Conservation (phyloP, 2,113 vertebrate genomes). For the Chamaea fasciata region DNA sequence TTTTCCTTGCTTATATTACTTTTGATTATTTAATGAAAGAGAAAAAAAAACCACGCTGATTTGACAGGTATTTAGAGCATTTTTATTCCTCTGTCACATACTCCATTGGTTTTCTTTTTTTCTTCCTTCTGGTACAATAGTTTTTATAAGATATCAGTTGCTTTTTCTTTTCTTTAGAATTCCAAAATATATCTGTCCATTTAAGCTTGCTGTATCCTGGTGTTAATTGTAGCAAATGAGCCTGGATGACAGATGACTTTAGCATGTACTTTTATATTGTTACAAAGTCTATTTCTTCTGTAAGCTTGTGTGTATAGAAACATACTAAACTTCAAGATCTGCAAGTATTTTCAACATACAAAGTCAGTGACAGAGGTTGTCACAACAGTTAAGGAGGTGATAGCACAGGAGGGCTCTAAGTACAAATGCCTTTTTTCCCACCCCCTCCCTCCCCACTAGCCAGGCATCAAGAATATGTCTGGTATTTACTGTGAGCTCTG, state of each 20-base stretch:
- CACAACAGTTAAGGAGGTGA: not conserved
- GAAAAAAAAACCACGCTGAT: not conserved
- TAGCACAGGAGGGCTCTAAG: not conserved
- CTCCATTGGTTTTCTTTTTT: fast-evolving
- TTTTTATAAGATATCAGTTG: not conserved
- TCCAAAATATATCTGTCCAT: not conserved
- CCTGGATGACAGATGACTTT: not conserved
- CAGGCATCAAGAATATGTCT: not conserved
- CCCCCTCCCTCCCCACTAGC: not conserved
- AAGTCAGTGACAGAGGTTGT: not conserved
- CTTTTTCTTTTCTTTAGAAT: not conserved
- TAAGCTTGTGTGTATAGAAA: not conserved
- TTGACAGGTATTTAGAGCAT: not conserved
- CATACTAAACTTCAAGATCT: not conserved
- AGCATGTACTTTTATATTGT: not conserved
- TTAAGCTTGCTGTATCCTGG: not conserved
- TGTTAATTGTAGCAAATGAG: not conserved
- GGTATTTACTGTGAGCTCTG: not conserved
- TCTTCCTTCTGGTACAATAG: not conserved
- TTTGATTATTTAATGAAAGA: constrained; percentile 17
- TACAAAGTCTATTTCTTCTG: not conserved
- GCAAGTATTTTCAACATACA: not conserved
- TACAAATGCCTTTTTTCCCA: not conserved
- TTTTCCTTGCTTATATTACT: constrained; percentile 17
- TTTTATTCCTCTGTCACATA: not conserved